These are phyloP conservation scores for Dryas iulia DNA, from an alignment of 1,140 invertebrate genomes.

Conservation along the genomic window DNA sequence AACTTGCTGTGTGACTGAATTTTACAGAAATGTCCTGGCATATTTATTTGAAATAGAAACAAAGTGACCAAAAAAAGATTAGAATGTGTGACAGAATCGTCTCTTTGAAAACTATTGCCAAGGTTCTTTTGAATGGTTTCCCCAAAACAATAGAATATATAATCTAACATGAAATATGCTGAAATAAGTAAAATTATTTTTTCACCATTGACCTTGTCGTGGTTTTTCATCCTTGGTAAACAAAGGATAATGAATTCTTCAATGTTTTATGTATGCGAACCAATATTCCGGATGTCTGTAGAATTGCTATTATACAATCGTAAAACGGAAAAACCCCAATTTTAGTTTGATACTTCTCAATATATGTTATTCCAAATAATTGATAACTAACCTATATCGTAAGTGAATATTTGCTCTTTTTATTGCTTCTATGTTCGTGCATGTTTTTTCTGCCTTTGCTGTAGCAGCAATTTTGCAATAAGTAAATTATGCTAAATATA, in stretches of 20 bases:
- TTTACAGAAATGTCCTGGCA: slow-evolving; percentile 39
- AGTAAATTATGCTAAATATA: too few species aligned
- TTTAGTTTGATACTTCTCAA: background rate
- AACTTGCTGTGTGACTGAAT: slow-evolving; percentile 41
- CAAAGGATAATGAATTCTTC: slow-evolving; percentile 25
- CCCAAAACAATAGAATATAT: slow-evolving; percentile 67
- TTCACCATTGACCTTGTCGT: slow-evolving; percentile 6
- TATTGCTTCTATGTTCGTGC: too few species aligned
- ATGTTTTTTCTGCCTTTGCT: too few species aligned
- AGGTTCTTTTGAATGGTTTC: slow-evolving; percentile 55
- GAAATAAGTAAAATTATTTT: slow-evolving; percentile 14
- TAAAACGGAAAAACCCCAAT: background rate
- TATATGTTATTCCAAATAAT: too few species aligned
- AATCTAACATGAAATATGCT: slow-evolving; percentile 34
- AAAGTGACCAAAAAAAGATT: slow-evolving; percentile 44
- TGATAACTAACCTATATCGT: too few species aligned
- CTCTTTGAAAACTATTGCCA: slow-evolving; percentile 51
- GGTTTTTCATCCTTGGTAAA: slow-evolving; percentile 20
- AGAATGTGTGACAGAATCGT: slow-evolving; percentile 47
- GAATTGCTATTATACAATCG: background rate
- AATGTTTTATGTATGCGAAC: background rate
- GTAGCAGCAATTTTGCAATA: too few species aligned
- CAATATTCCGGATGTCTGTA: slow-evolving; percentile 16
- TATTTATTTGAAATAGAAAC: slow-evolving; percentile 62
- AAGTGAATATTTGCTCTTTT: too few species aligned